These are phyloP conservation scores for Lasioglossum lativentre DNA, from an alignment of 2,888 invertebrate genomes.

Conservation along the genomic window DNA sequence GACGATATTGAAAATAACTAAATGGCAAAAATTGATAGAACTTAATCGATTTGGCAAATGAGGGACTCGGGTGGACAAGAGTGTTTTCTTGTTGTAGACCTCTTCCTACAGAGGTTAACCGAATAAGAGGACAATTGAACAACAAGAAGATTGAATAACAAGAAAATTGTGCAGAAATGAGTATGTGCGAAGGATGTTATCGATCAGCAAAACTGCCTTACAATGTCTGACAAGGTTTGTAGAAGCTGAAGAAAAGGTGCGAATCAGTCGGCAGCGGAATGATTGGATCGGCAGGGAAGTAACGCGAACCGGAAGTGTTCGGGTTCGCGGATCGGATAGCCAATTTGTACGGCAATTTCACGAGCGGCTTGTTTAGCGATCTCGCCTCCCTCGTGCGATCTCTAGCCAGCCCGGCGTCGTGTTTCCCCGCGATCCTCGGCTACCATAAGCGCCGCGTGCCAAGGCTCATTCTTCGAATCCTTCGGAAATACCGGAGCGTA, in stretches of 20 bases:
- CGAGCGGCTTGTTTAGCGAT: slow-evolving; percentile 61
- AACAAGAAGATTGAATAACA: background rate
- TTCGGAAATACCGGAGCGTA: slow-evolving; percentile 66
- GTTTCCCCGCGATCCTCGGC: slow-evolving; percentile 39
- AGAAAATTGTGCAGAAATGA: background rate
- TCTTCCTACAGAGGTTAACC: too few relatives aligned
- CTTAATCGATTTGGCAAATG: too few relatives aligned
- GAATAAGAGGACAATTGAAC: too few relatives aligned
- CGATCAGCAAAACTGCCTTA: background rate
- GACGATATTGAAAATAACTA: too few relatives aligned
- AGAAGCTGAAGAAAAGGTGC: background rate
- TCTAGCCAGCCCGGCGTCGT: background rate
- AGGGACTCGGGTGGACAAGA: too few relatives aligned
- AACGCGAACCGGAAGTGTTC: slow-evolving; percentile 71
- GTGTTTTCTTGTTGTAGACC: too few relatives aligned
- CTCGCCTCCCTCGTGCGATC: slow-evolving; percentile 15
- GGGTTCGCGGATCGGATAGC: slow-evolving; percentile 22
- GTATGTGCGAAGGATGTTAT: background rate
- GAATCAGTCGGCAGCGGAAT: background rate
- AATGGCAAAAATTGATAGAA: too few relatives aligned
- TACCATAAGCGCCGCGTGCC: slow-evolving; percentile 54
- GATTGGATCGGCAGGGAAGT: background rate
- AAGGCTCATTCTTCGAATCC: slow-evolving; percentile 68
- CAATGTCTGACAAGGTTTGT: background rate
- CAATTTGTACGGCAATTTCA: slow-evolving; percentile 74